Conservation (phyloP, 2,888 invertebrate genomes). For the Ichneumoninae sp. region DNA sequence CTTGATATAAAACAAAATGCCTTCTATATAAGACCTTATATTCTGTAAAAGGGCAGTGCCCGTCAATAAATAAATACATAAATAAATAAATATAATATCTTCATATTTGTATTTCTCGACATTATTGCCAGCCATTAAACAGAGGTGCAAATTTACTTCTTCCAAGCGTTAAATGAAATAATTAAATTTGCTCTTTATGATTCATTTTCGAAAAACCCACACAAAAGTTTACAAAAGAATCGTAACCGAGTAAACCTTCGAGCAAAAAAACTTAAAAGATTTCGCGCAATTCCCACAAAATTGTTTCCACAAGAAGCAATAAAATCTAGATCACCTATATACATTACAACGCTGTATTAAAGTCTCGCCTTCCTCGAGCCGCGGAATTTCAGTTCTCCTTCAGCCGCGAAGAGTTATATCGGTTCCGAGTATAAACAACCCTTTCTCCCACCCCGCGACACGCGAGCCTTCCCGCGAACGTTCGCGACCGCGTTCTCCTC, state of each 20-base stretch:
- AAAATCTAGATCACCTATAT: not conserved
- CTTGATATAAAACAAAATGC: too few species aligned
- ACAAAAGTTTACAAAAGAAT: too few species aligned
- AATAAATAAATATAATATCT: too few species aligned
- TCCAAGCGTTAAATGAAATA: too few species aligned
- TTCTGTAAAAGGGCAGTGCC: too few species aligned
- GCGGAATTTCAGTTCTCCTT: slow-evolving; percentile 7
- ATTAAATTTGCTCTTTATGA: too few species aligned
- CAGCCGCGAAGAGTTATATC: slow-evolving; percentile 5
- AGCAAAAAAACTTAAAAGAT: not conserved
- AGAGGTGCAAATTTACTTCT: too few species aligned
- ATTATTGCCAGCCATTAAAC: too few species aligned
- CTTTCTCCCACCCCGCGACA: not conserved
- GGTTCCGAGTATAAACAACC: slow-evolving; percentile 8
- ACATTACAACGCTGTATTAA: not conserved
- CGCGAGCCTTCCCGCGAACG: not conserved
- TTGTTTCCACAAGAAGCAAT: not conserved
- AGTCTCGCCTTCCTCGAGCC: not conserved
- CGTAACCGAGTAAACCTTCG: not conserved
- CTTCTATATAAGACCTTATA: too few species aligned
- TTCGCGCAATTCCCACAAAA: not conserved
- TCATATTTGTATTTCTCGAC: too few species aligned
- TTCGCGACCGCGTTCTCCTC: not conserved
- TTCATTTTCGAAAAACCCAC: too few species aligned
- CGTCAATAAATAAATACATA: too few species aligned